Base-by-base conservation (phyloP, 1,140 invertebrate species). In the Scaptodrosophila lebanonensis region DNA sequence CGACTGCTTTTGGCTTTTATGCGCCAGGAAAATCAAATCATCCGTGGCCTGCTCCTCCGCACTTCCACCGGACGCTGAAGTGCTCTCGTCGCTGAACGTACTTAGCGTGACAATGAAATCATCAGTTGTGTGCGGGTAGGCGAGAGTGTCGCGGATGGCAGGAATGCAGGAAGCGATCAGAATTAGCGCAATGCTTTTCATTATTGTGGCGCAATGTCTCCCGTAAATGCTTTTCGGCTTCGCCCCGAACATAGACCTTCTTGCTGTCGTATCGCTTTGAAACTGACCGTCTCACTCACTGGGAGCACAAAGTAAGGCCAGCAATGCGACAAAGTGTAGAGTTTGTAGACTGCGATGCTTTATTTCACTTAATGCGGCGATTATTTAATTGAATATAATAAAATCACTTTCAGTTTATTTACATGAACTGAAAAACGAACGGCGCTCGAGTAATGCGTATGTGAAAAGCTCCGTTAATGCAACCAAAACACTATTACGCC, bases 331-430 rank as follows among this genome's bases (percentile, higher is more conserved):
- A n/a, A n/a, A n/a, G n/a, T 63, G 67, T n/a, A 50, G 62, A 63
- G 52, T 44, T 49, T 58, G 61, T 36, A 50, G 62, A 57, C 40
- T 35, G 20, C 17, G 11, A 13, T 30, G 15, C 6, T 9, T 33
- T 44, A 54, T 54, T 43, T 16, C 40, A 42, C 15, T 54, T 36
- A 44, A 12, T 50, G 35, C 17, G 45, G 40, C 61, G 68, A 66
- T 79, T 79, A 82, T 82, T 82, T 79, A 79, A 79, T 79, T 79
- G 56, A 79, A 33, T 13, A 8, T 13, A 33, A 33, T 33, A 4
- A 4, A 25, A 54, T 53, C 56, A 66, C 9, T 25, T 32, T 33
- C 11, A 3, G n/a, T 42, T 42, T 22, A 51, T 42, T 42, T 32
- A 29, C 25, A 42, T 15, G 32, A 45, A 56, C 50, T 22, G 35